These are phyloP conservation scores for Sebastes matsubarae DNA, from an alignment of 2,797 vertebrate species.

Conservation along the genomic window DNA sequence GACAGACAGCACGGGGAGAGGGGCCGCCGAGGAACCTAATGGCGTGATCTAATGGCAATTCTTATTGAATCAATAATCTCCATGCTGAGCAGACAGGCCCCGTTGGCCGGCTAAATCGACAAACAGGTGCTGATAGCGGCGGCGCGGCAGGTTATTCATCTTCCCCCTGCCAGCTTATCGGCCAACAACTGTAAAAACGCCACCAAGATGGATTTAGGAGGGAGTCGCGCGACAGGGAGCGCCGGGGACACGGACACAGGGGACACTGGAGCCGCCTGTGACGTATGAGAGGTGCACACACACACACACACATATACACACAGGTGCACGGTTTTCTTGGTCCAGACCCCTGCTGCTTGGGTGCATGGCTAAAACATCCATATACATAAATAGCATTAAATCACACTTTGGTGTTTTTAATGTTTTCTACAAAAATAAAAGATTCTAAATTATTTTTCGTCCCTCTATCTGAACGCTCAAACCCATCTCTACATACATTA, in stretches of 20 bases:
- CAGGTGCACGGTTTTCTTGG: slow-evolving; percentile 41
- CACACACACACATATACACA: slow-evolving; percentile 9
- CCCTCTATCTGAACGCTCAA: neutral
- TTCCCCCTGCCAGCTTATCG: slow-evolving; percentile 91
- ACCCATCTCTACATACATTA: slow-evolving; percentile 3
- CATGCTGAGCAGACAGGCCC: slow-evolving; percentile 95
- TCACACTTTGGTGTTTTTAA: neutral
- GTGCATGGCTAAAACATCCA: neutral
- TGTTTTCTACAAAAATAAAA: slow-evolving; percentile 4
- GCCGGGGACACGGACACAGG: slow-evolving; percentile 56
- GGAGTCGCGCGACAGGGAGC: slow-evolving; percentile 41
- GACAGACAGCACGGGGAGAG: slow-evolving; percentile 58
- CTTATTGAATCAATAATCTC: slow-evolving; percentile 99
- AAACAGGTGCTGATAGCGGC: slow-evolving; percentile 94
- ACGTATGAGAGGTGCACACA: slow-evolving; percentile 41
- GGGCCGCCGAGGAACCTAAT: slow-evolving; percentile 81
- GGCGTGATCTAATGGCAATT: slow-evolving; percentile 96
- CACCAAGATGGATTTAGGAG: slow-evolving; percentile 89
- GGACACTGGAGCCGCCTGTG: slow-evolving; percentile 57
- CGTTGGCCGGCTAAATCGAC: slow-evolving; percentile 88
- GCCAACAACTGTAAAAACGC: slow-evolving; percentile 90
- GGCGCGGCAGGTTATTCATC: slow-evolving; percentile 91
- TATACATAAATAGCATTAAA: slow-evolving; percentile 7
- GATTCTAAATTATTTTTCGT: slow-evolving; percentile 6
- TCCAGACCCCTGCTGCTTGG: slow-evolving; percentile 12